These are phyloP conservation scores for Cephonodes hylas DNA, from an alignment of 2,888 invertebrate species.

Conservation along the genomic window DNA sequence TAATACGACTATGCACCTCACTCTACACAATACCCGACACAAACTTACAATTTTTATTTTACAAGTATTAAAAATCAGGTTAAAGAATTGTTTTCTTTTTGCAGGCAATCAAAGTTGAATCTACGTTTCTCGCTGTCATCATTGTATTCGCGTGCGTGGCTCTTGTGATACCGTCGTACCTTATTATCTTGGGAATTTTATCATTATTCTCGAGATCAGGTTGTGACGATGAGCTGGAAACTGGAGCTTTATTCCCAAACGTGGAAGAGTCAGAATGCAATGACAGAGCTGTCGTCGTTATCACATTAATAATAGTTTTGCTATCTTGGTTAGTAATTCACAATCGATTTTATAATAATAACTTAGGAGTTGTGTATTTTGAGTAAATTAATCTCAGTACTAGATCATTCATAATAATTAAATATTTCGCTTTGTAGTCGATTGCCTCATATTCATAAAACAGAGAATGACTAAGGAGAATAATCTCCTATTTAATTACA, in stretches of 20 bases:
- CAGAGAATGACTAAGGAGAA: too few species aligned
- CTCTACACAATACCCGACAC: background rate
- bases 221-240: slow-evolving; percentile 64
- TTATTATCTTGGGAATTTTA: slow-evolving; percentile 77
- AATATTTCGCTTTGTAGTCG: too few species aligned
- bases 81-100: slow-evolving; percentile 34
- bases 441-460: too few species aligned
- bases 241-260: slow-evolving; percentile 65
- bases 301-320: slow-evolving; percentile 63
- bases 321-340: slow-evolving; percentile 64
- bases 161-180: slow-evolving; percentile 82
- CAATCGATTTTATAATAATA: too few species aligned
- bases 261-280: slow-evolving; percentile 61
- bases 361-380: too few species aligned
- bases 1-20: too few species aligned
- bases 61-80: background rate
- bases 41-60: background rate
- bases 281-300: slow-evolving; percentile 58
- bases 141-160: slow-evolving; percentile 83
- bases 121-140: slow-evolving; percentile 84
- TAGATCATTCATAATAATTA: too few species aligned
- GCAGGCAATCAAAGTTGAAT: slow-evolving; percentile 87
- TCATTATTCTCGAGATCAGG: slow-evolving; percentile 68
- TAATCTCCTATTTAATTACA: too few species aligned
- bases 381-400: too few species aligned